These are phyloP conservation scores for Megamerina dolium DNA, from an alignment of 2,888 invertebrate genomes.

Conservation along the genomic window DNA sequence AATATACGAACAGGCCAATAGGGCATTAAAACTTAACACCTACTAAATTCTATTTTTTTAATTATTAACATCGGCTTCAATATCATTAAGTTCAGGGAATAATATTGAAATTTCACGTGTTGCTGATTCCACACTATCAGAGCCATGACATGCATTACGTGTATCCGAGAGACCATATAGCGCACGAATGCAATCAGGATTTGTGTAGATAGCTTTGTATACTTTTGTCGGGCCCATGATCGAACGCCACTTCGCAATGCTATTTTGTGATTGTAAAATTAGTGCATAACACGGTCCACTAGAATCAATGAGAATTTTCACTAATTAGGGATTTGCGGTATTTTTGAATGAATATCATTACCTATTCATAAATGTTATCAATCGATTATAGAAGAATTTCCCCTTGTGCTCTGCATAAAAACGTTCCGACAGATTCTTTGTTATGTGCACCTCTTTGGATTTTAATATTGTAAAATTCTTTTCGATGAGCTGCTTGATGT, in stretches of 20 bases:
- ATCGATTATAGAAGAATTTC: constrained; percentile 77
- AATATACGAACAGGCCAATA: too few species aligned
- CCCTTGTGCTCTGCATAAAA: constrained; percentile 79
- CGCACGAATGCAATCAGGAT: constrained; percentile 74
- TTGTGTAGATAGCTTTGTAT: constrained; percentile 68
- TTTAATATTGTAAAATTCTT: constrained; percentile 68
- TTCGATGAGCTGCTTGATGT: constrained; percentile 62
- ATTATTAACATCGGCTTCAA: not conserved
- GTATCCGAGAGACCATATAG: constrained; percentile 88
- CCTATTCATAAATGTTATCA: constrained; percentile 78
- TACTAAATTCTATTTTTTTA: too few species aligned
- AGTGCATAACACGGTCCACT: constrained; percentile 82
- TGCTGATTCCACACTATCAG: constrained; percentile 70
- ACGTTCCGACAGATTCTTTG: constrained; percentile 57
- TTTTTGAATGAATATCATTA: too few species aligned
- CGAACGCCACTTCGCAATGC: constrained; percentile 72
- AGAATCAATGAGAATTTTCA: constrained; percentile 2
- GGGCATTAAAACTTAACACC: too few species aligned
- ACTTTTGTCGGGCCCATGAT: constrained; percentile 90
- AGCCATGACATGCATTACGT: constrained; percentile 90
- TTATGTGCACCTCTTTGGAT: constrained; percentile 60
- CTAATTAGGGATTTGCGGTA: too few species aligned
- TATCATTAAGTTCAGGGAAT: constrained; percentile 66
- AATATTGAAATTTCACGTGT: constrained; percentile 73
- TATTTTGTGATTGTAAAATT: constrained; percentile 69